Conservation (phyloP, 2,113 vertebrate species). For the Mormyrus lacerda region DNA sequence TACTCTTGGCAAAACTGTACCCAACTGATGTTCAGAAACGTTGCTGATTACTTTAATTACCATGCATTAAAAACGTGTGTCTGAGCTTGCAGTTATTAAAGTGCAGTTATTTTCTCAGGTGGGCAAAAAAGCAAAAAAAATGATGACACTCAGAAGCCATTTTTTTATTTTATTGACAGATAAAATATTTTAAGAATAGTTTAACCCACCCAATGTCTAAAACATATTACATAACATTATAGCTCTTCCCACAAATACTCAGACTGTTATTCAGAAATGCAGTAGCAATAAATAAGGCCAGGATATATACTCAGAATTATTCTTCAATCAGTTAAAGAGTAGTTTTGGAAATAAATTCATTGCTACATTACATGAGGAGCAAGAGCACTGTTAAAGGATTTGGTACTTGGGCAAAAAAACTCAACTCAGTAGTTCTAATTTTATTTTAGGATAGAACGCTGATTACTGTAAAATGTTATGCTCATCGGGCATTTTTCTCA, state of each 20-base stretch:
- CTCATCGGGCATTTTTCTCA: not conserved
- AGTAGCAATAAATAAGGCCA: not conserved
- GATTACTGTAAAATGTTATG: not conserved
- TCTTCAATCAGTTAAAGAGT: not conserved
- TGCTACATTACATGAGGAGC: not conserved
- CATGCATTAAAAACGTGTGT: not conserved
- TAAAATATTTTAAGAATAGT: not conserved
- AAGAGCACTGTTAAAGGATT: not conserved
- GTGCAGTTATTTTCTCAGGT: not conserved
- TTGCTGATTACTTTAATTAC: not conserved
- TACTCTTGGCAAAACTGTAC: not conserved
- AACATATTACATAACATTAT: not conserved
- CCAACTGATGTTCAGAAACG: not conserved
- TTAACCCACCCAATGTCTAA: not conserved
- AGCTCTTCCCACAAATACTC: not conserved
- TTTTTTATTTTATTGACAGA: not conserved
- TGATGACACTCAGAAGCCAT: not conserved
- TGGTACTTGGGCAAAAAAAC: not conserved
- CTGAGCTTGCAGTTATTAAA: not conserved
- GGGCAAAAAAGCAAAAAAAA: not conserved
- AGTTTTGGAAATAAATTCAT: not conserved
- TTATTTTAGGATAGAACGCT: not conserved
- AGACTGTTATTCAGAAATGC: not conserved
- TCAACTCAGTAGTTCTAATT: not conserved
- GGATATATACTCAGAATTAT: not conserved